Percentiles rank a stretch among this genome's conserved stretches.
These are phyloP conservation scores for Stegophylla sp. DNA, from an alignment of 2,888 invertebrate genomes.

Conservation along the genomic window DNA sequence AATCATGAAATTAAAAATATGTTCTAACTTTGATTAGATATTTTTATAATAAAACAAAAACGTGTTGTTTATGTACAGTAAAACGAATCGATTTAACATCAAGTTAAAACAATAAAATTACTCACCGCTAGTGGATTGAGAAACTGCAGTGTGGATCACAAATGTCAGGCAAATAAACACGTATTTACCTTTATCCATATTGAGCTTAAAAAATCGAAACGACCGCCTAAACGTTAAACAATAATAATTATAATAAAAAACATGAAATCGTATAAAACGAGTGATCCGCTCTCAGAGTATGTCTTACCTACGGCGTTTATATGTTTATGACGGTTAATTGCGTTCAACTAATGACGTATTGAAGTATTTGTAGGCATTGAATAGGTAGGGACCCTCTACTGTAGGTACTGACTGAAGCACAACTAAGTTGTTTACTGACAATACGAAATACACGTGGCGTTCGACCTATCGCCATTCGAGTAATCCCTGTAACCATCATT, in stretches of 20 bases:
- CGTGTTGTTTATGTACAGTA: too few relatives aligned
- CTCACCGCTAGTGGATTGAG: conserved; percentile 31
- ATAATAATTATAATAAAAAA: too few relatives aligned
- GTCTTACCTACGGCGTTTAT: conserved; percentile 23
- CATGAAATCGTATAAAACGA: too few relatives aligned
- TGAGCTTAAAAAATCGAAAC: neutral
- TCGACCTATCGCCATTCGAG: neutral
- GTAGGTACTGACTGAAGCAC: neutral
- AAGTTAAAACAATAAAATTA: neutral
- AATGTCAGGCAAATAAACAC: conserved; percentile 25
- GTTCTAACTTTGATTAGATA: too few relatives aligned
- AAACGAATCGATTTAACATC: too few relatives aligned
- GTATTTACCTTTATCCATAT: conserved; percentile 19
- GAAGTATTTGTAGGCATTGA: neutral
- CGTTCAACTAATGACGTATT: neutral
- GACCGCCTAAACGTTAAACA: neutral
- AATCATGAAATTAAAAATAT: too few relatives aligned
- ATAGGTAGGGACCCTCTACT: too few relatives aligned
- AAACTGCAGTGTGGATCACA: neutral
- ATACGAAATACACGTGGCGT: neutral
- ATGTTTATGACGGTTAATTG: neutral
- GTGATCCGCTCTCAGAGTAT: neutral
- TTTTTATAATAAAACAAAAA: too few relatives aligned
- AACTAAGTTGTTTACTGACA: neutral
- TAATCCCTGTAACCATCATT: neutral